Evolutionary conservation across 2,797 vertebrate genomes (phyloP), one percentile per base, ranked within the genome.

Genomic region (Tiaroga cobitis): DNA sequence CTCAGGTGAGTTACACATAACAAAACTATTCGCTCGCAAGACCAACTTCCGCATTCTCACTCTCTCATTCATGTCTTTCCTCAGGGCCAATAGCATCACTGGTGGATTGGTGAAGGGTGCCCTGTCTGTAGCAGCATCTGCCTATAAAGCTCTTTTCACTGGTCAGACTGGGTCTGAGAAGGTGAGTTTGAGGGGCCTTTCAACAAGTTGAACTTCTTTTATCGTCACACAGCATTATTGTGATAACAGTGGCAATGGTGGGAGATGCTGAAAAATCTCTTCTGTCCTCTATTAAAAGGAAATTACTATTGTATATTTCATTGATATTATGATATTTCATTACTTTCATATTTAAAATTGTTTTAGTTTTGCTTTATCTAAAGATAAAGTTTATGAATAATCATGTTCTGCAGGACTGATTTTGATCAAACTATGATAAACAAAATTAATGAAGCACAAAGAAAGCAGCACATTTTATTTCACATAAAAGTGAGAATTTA

Each of bases 71-170:
- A 18, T 43, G 46, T 70, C 11, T n/a, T 11, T 41, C 37, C 26
- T 70, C 81, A 95, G 95, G 80, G 91, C 93, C 41, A 92, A 93
- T 76, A 95, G 97, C 90, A 95, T 98, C 90, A 97, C 97, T 63
- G 96, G 96, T 80, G 97, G 97, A 46, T 92, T 99, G 15, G 91
- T 99, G 88, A 98, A 98, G 88, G 97, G 97, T 88, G 97, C 97
- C 73, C 93, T 98, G 89, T 98, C 97, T 0, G 97, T 99, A 18
- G 97, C 97, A 80, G 96, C 97, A 19, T 98, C 97, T 68, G 97
- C 97, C 73, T 98, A 99, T 93, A 99, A 98, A 92, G 97, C 97
- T 21, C 94, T 98, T 74, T 98, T 98, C 92, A 96, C 97, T 75
- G 97, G 97, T 80, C 96, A 96, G 43, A 94, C 94, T 43, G 91